Evolutionary conservation across 2,888 invertebrate species (phyloP).

Genomic region (Dolichopus griseipennis): DNA sequence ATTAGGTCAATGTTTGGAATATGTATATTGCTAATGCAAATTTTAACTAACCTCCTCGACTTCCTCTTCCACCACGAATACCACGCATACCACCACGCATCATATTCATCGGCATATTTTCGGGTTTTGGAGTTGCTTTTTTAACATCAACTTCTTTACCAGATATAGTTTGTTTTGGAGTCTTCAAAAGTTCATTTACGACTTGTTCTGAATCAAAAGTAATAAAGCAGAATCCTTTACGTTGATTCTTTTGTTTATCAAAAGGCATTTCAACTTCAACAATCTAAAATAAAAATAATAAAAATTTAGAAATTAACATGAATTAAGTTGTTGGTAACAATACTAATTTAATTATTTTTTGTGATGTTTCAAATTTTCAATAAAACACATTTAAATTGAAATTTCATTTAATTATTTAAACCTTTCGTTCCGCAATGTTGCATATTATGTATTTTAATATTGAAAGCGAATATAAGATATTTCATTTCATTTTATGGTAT

Average conservation of each 20-base stretch:
- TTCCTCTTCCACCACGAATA: slow-evolving; percentile 57
- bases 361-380: too few species aligned
- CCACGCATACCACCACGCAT: slow-evolving; percentile 57
- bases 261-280: slow-evolving; percentile 95
- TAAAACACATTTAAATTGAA: too few species aligned
- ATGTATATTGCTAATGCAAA: too few species aligned
- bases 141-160: slow-evolving; percentile 95
- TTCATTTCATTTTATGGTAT: too few species aligned
- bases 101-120: slow-evolving; percentile 56
- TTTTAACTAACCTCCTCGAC: slow-evolving; percentile 47
- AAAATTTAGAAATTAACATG: too few species aligned
- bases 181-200: slow-evolving; percentile 82
- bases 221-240: slow-evolving; percentile 95
- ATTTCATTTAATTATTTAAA: too few species aligned
- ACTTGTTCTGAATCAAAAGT: slow-evolving; percentile 94
- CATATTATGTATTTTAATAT: too few species aligned
- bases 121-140: slow-evolving; percentile 86
- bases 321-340: not conserved
- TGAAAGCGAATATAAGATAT: too few species aligned
- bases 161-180: slow-evolving; percentile 85
- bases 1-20: too few species aligned
- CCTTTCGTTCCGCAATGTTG: too few species aligned
- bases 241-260: slow-evolving; percentile 92
- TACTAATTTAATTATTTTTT: too few species aligned
- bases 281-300: slow-evolving; percentile 58